Evolutionary conservation across 1,140 invertebrate species (phyloP).

Genomic region (Drosophila novamexicana): DNA sequence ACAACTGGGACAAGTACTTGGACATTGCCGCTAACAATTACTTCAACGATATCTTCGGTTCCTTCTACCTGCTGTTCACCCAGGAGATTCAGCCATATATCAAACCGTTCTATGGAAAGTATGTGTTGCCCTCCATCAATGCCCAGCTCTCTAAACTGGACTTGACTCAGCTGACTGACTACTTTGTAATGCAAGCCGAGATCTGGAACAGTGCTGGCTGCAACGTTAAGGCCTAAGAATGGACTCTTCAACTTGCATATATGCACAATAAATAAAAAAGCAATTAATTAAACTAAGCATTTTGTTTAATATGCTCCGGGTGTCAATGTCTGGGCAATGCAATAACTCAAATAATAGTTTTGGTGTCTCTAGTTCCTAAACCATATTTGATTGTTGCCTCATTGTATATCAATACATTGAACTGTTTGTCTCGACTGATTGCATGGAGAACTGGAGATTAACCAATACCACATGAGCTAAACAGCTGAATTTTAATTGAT

Average conservation of each 20-base stretch:
- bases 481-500: too few species aligned
- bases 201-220: conserved; percentile 28
- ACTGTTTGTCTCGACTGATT: too few species aligned
- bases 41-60: conserved; percentile 31
- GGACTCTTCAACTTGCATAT: neutral
- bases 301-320: neutral
- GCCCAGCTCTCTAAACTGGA: conserved; percentile 37
- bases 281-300: neutral
- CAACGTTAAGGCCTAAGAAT: conserved; percentile 10
- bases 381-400: too few species aligned
- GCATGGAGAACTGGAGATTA: too few species aligned
- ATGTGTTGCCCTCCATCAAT: conserved; percentile 47
- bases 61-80: conserved; percentile 26
- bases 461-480: too few species aligned
- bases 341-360: too few species aligned
- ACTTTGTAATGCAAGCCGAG: conserved; percentile 27
- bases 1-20: conserved; percentile 62
- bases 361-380: too few species aligned
- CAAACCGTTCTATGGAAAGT: conserved; percentile 23
- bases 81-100: conserved; percentile 55
- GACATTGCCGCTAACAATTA: conserved; percentile 63
- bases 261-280: neutral
- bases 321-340: too few species aligned
- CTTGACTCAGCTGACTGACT: conserved; percentile 50
- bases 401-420: too few species aligned